A percentile compares a stretch with the other conserved stretches of the same genome.
phyloP scores from a whole-genome alignment of 2,888 invertebrate species.

The Phalangium opilio region DNA sequence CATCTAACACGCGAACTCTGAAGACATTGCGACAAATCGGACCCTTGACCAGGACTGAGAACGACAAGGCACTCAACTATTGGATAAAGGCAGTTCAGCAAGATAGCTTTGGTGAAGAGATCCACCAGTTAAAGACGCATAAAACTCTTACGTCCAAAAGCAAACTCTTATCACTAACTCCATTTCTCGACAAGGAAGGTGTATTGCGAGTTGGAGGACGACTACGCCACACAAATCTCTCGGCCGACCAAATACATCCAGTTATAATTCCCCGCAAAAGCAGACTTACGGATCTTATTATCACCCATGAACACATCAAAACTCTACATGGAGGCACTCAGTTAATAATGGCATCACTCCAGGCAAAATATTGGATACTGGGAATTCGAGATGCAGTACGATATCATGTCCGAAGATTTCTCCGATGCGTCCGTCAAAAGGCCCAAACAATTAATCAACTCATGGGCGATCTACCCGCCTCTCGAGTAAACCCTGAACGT shows the following conservation, averaged over 20 bases:
- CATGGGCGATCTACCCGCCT: constrained; percentile 26
- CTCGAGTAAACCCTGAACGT: constrained; percentile 21
- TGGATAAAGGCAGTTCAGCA: too few species aligned
- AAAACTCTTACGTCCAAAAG: too few species aligned
- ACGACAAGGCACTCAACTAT: too few species aligned
- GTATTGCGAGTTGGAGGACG: constrained; percentile 1
- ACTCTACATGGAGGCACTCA: constrained; percentile 21
- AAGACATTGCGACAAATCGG: too few species aligned
- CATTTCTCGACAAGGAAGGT: background rate
- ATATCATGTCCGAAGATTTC: constrained; percentile 22
- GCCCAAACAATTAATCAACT: constrained; percentile 20
- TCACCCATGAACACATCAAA: constrained; percentile 14
- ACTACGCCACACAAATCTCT: background rate
- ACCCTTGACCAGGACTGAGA: too few species aligned
- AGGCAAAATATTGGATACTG: constrained; percentile 25
- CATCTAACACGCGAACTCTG: too few species aligned
- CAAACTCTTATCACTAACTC: too few species aligned
- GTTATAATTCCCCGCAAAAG: background rate
- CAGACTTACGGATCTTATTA: background rate
- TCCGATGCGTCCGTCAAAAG: constrained; percentile 22
- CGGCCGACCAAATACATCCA: background rate
- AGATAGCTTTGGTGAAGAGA: too few species aligned
- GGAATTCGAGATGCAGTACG: constrained; percentile 20
- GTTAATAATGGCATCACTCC: constrained; percentile 16
- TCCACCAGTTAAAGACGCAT: too few species aligned